These are phyloP conservation scores for Drosophila malerkotliana DNA, from an alignment of 1,140 invertebrate genomes.

Conservation along the genomic window DNA sequence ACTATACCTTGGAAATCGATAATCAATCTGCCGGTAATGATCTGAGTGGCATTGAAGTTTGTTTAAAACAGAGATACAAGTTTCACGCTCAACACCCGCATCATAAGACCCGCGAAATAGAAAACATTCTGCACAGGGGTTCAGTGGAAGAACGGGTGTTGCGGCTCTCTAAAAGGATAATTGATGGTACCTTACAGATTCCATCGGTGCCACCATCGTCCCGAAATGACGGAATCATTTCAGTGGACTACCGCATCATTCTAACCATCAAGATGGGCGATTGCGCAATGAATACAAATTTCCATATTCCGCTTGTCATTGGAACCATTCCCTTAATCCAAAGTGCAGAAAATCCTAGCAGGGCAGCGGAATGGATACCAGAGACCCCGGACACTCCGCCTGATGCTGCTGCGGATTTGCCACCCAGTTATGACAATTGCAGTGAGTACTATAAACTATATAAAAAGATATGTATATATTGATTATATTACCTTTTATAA, in stretches of 20 bases:
- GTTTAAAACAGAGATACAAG: slow-evolving; percentile 43
- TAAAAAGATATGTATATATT: background rate
- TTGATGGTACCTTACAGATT: slow-evolving; percentile 54
- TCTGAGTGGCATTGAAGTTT: slow-evolving; percentile 39
- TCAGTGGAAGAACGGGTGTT: slow-evolving; percentile 46
- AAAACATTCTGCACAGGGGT: slow-evolving; percentile 24
- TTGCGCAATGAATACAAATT: slow-evolving; percentile 56
- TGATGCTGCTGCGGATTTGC: slow-evolving; percentile 54
- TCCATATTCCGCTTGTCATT: slow-evolving; percentile 60
- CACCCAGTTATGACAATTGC: slow-evolving; percentile 69
- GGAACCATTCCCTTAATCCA: slow-evolving; percentile 69
- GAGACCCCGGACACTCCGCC: slow-evolving; percentile 67
- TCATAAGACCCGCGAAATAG: slow-evolving; percentile 34
- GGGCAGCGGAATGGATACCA: slow-evolving; percentile 60
- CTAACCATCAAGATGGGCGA: slow-evolving; percentile 53
- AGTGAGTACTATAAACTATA: slow-evolving; percentile 35
- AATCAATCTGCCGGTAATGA: slow-evolving; percentile 68
- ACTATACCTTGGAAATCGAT: slow-evolving; percentile 56
- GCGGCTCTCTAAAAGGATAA: slow-evolving; percentile 58
- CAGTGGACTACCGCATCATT: slow-evolving; percentile 45
- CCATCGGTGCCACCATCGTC: slow-evolving; percentile 83
- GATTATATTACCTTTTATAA: background rate
- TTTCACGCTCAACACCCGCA: slow-evolving; percentile 53
- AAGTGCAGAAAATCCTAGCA: slow-evolving; percentile 51
- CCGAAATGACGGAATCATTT: slow-evolving; percentile 51